phyloP scores from a whole-genome alignment of 2,113 vertebrate species.

The Osmerus eperlanus region DNA sequence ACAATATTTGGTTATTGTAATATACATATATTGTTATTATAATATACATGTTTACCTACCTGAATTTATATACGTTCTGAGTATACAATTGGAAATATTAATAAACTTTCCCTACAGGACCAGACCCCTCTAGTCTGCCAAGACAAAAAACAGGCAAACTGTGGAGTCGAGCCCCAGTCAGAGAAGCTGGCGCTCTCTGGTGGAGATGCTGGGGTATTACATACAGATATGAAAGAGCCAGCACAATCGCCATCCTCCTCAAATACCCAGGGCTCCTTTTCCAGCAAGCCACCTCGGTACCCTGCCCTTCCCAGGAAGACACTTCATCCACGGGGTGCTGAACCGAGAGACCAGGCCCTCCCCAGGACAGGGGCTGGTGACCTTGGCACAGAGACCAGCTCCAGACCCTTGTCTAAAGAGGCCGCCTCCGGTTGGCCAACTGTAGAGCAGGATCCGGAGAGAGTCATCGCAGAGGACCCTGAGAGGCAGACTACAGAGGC shows the following conservation, averaged over 20 bases:
- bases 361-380: background rate
- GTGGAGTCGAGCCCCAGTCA: too few relatives aligned
- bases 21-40: too few relatives aligned
- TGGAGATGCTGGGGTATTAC: background rate
- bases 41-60: too few relatives aligned
- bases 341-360: background rate
- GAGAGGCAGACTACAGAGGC: background rate
- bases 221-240: background rate
- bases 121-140: too few relatives aligned
- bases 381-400: background rate
- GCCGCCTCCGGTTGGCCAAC: background rate
- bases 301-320: background rate
- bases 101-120: too few relatives aligned
- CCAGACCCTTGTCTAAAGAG: background rate
- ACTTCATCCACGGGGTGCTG: background rate
- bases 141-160: too few relatives aligned
- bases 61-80: too few relatives aligned
- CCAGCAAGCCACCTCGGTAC: background rate
- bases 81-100: too few relatives aligned
- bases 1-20: too few relatives aligned
- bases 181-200: background rate
- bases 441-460: background rate
- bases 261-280: background rate
- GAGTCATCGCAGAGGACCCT: background rate
- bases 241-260: background rate